These are phyloP conservation scores for Shargacucullia verbasci DNA, from an alignment of 2,888 invertebrate genomes.

Conservation along the genomic window DNA sequence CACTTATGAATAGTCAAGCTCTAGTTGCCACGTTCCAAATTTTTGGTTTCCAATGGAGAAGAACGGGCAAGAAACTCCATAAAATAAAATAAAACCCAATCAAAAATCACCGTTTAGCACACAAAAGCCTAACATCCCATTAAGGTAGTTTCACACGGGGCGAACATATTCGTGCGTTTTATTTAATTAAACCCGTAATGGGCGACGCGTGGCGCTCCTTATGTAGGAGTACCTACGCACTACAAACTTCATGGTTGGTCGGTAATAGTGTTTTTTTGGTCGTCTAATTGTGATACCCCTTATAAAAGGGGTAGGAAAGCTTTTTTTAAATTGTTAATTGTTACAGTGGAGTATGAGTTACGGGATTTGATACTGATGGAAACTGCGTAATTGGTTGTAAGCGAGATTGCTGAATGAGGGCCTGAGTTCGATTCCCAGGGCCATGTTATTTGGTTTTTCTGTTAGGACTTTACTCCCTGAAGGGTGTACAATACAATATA, in stretches of 20 bases:
- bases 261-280: slow-evolving; percentile 34
- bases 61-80: no score
- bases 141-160: slow-evolving; percentile 63
- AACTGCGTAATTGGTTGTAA: slow-evolving; percentile 1
- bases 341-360: slow-evolving; percentile 37
- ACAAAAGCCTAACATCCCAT: slow-evolving; percentile 8
- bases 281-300: slow-evolving; percentile 45
- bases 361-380: not conserved
- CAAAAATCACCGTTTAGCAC: slow-evolving; percentile 3
- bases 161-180: slow-evolving; percentile 66
- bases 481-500: no score
- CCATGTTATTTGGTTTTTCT: no score
- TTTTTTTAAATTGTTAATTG: slow-evolving; percentile 39
- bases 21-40: no score
- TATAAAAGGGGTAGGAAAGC: slow-evolving; percentile 23
- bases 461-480: no score
- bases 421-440: no score
- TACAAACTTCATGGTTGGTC: slow-evolving; percentile 21
- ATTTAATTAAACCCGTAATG: slow-evolving; percentile 77
- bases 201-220: slow-evolving; percentile 67
- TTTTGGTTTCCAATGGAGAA: no score
- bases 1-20: no score
- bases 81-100: slow-evolving; percentile 1
- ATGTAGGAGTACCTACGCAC: slow-evolving; percentile 16
- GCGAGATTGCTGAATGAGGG: no score